Evolutionary conservation across 2,888 invertebrate genomes (phyloP), one percentile per base, ranked within the genome.

Genomic region (Glaucopsyche alexis): DNA sequence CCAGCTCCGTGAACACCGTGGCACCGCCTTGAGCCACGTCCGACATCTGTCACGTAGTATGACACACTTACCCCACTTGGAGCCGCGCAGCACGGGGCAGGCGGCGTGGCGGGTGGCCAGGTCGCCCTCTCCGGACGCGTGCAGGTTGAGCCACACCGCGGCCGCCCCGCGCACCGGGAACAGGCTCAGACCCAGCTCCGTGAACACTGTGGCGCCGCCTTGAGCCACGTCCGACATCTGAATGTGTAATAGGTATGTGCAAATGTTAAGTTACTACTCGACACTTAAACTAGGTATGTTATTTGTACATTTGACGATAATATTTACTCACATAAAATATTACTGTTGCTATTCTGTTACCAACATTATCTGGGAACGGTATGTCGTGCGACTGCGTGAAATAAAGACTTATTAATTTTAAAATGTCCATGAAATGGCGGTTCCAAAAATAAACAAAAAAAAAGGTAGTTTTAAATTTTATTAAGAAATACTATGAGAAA

Each of bases 151-250:
- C 99, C 99, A 99, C 91, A 98, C 99, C 4, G 98, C 97, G 11
- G 99, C 99, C 19, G 97, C 94, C n/a, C 98, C 97, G 89, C 97
- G 97, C 81, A 95, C 94, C 0, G 99, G 99, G 94, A 96, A 96
- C 73, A 99, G 89, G 42, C 97, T 95, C 49, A 97, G 94, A 16
- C 96, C 96, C 42, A 99, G 93, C 77, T 96, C 95, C 0, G 99
- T 98, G 88, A 99, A 99, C 19, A 99, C 99, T 0, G 99, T 99
- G 7, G 98, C 99, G 19, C 99, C 99, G 4, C 99, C 99, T 86
- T 98, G 98, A 73, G 97, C 95, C 42, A 99, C 99, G 84, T 99
- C 98, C 76, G 97, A 97, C 98, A 99, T 98, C 99, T 99, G 83
- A 19, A 65, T 55, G 11, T 19, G 11, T 4, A 9, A 55, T 7